Percentiles rank a stretch among this genome's conserved stretches.
These are phyloP conservation scores for Arion vulgaris DNA, from an alignment of 1,140 invertebrate genomes.

Conservation along the genomic window DNA sequence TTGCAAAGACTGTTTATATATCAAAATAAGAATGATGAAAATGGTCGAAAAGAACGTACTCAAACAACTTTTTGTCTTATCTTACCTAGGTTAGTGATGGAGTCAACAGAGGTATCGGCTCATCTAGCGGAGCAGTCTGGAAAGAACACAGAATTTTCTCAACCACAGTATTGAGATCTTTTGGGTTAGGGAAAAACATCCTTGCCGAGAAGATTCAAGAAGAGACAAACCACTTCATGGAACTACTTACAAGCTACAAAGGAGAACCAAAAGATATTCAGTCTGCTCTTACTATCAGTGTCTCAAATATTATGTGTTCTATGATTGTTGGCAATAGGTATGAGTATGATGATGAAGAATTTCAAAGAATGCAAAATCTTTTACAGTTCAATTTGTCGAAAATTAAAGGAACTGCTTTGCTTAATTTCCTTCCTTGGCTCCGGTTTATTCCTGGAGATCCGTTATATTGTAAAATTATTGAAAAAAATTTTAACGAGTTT, in stretches of 20 bases:
- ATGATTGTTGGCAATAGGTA: not conserved
- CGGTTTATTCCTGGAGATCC: not conserved
- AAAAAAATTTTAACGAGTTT: not conserved
- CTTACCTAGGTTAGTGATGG: not conserved
- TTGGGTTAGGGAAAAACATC: constrained; percentile 7
- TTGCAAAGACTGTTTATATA: too few relatives aligned
- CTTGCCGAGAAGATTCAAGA: not conserved
- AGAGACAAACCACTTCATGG: not conserved
- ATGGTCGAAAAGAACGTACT: too few relatives aligned
- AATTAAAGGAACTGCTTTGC: constrained; percentile 6
- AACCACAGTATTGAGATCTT: not conserved
- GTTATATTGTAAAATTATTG: not conserved
- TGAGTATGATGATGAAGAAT: not conserved
- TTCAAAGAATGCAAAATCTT: not conserved
- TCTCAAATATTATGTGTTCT: not conserved
- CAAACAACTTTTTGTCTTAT: not conserved
- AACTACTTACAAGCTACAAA: not conserved
- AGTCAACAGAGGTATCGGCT: not conserved
- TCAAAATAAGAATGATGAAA: too few relatives aligned
- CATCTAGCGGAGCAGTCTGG: not conserved
- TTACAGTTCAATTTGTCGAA: not conserved
- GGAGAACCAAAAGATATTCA: constrained; percentile 1
- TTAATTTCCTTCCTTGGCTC: constrained; percentile 2
- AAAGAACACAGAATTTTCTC: constrained; percentile 20
- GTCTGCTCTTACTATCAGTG: not conserved